A percentile compares a stretch with the other conserved stretches of the same genome.
Evolutionary conservation across 1,140 invertebrate genomes (phyloP).

Genomic region (Branchinecta lynchi): DNA sequence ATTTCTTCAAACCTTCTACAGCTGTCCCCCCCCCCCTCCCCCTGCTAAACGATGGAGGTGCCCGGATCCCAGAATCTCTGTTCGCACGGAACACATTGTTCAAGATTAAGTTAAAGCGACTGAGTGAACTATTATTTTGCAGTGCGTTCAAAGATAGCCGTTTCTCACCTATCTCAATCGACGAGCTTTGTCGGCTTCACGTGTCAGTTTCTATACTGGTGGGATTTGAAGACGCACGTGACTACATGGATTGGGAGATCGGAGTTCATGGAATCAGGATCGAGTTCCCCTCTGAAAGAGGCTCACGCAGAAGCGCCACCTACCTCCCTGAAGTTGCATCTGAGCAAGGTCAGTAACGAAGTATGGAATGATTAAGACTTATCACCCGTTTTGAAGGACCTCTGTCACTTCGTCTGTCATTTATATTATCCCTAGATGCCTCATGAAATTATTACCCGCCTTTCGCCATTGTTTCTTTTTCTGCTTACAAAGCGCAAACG

Average conservation of each 20-base stretch:
- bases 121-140: slow-evolving; percentile 19
- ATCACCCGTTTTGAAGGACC: too few species aligned
- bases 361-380: not conserved
- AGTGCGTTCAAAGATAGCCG: slow-evolving; percentile 96
- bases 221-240: slow-evolving; percentile 84
- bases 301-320: slow-evolving; percentile 85
- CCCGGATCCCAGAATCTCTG: too few species aligned
- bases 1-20: too few species aligned
- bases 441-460: too few species aligned
- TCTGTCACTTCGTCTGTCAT: too few species aligned
- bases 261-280: slow-evolving; percentile 95
- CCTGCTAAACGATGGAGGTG: too few species aligned
- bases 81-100: too few species aligned
- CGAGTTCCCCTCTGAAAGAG: slow-evolving; percentile 90
- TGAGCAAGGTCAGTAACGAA: slow-evolving; percentile 66
- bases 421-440: too few species aligned
- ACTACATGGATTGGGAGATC: slow-evolving; percentile 95
- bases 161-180: slow-evolving; percentile 84
- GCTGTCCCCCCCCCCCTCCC: too few species aligned
- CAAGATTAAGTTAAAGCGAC: not conserved
- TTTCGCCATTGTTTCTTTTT: too few species aligned
- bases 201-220: slow-evolving; percentile 90
- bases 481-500: too few species aligned
- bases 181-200: slow-evolving; percentile 79
- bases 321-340: slow-evolving; percentile 93